These are phyloP conservation scores for Bambusicola thoracicus DNA, from an alignment of 2,113 vertebrate genomes.

Conservation along the genomic window DNA sequence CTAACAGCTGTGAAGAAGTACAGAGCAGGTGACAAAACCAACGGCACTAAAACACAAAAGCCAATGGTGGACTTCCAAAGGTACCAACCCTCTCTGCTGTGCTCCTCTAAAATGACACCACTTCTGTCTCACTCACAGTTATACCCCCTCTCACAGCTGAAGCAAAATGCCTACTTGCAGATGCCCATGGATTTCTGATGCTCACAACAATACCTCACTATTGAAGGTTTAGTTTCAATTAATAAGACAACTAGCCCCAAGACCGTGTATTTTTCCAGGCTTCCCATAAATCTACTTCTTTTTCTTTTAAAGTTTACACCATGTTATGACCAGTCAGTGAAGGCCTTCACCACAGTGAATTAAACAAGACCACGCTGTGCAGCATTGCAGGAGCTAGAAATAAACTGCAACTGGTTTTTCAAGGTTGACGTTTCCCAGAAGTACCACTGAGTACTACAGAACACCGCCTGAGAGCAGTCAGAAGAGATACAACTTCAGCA, in stretches of 20 bases:
- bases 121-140: not conserved
- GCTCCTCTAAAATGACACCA: not conserved
- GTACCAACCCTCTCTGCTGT: not conserved
- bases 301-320: not conserved
- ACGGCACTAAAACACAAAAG: not conserved
- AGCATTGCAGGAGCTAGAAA: not conserved
- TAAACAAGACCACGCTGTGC: not conserved
- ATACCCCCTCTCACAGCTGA: not conserved
- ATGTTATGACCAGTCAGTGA: accelerated
- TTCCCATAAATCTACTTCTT: not conserved
- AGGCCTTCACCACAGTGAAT: not conserved
- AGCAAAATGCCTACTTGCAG: not conserved
- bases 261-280: not conserved
- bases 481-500: not conserved
- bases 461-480: not conserved
- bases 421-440: not conserved
- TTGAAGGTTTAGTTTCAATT: not conserved
- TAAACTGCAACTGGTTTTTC: not conserved
- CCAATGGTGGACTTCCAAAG: not conserved
- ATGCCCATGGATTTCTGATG: not conserved
- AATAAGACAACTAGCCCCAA: not conserved
- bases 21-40: conserved; percentile 19
- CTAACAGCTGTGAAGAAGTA: not conserved
- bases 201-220: not conserved
- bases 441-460: not conserved